A percentile compares a stretch with the other conserved stretches of the same genome.
phyloP scores from a whole-genome alignment of 2,113 vertebrate species.

The Tympanuchus pallidicinctus region DNA sequence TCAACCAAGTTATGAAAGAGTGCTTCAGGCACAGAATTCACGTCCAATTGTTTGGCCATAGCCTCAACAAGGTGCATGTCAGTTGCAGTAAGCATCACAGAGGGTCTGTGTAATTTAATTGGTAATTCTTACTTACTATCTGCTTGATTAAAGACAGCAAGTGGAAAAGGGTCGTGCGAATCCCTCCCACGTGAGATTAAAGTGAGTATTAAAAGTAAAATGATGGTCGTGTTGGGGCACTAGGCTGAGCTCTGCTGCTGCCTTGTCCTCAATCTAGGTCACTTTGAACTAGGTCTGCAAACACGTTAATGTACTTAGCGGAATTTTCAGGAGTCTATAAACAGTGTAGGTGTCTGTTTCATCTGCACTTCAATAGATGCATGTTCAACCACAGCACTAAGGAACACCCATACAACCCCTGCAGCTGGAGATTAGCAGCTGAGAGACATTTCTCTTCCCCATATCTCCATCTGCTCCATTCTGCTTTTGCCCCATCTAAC shows the following conservation, averaged over 20 bases:
- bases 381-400: fast-evolving
- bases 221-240: too few relatives aligned
- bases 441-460: fast-evolving
- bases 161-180: neutral
- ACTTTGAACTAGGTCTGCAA: neutral
- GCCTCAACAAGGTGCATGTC: neutral
- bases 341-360: fast-evolving
- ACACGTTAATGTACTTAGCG: fast-evolving
- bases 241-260: neutral
- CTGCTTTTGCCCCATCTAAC: neutral
- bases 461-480: neutral
- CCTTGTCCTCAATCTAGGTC: neutral
- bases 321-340: neutral
- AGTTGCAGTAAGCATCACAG: neutral
- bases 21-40: neutral
- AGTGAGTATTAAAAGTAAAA: neutral
- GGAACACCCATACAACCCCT: too few relatives aligned
- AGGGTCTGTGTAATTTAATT: neutral
- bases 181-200: neutral
- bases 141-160: neutral
- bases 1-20: neutral
- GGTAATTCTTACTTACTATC: neutral
- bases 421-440: neutral
- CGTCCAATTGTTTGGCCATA: fast-evolving
- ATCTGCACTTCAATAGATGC: fast-evolving